These are phyloP conservation scores for Passer montanus DNA, from an alignment of 2,113 vertebrate species.

Conservation along the genomic window DNA sequence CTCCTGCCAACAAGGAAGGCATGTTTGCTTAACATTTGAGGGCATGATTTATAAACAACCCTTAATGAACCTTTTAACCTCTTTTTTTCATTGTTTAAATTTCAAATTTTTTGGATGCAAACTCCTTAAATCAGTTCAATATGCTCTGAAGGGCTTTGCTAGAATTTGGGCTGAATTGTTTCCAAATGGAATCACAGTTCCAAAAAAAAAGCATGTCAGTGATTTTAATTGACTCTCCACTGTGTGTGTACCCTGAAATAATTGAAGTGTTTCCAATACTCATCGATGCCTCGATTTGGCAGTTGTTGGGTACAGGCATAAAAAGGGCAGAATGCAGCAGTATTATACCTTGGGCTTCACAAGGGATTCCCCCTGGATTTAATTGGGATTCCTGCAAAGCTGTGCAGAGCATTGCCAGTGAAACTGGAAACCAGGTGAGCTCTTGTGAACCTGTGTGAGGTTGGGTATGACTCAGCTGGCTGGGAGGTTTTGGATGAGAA, in stretches of 20 bases:
- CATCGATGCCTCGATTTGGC: neutral
- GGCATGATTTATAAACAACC: conserved; percentile 27
- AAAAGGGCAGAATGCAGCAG: neutral
- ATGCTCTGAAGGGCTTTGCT: conserved; percentile 12
- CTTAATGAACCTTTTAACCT: conserved; percentile 26
- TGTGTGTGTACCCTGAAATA: neutral
- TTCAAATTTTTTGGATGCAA: conserved; percentile 52
- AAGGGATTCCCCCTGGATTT: neutral
- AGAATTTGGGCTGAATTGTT: conserved; percentile 38
- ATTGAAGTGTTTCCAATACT: conserved; percentile 1
- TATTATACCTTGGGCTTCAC: neutral
- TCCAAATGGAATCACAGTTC: conserved; percentile 44
- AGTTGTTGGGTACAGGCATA: neutral
- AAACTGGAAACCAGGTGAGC: conserved; percentile 31
- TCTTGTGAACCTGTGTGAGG: neutral
- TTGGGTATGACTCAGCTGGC: neutral
- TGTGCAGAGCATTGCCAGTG: neutral
- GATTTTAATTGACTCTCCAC: conserved; percentile 33
- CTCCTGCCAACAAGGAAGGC: neutral
- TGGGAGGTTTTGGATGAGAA: neutral
- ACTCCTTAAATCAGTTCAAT: conserved; percentile 62
- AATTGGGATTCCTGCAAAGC: conserved; percentile 5
- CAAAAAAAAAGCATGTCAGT: neutral
- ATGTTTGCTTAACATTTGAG: conserved; percentile 57
- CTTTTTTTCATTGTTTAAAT: conserved; percentile 47